Evolutionary conservation across 2,797 vertebrate species (phyloP), one percentile per base, ranked within the genome.

Genomic region (Xiphophorus birchmanni): DNA sequence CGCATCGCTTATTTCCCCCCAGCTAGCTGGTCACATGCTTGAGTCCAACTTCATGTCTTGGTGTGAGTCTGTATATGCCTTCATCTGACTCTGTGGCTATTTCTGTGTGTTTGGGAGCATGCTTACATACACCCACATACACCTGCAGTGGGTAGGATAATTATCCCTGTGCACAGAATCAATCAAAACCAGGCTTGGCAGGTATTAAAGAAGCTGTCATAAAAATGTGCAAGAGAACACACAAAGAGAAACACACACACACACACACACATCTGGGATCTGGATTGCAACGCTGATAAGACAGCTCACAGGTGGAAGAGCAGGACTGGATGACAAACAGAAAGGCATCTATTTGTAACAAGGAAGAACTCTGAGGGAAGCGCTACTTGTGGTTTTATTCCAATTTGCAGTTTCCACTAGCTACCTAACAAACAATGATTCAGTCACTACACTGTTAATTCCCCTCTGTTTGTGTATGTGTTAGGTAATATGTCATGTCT

Each of bases 351-450:
- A 86, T 84, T 92, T 78, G 75, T 80, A 85, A 89, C 80, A 69
- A 81, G 87, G 80, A 91, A 87, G 79, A 79, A 54, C 80, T 86
- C 86, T 35, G 83, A 65, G 63, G 80, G 44, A 91, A 89, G 91
- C 87, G 76, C 67, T 87, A 74, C 80, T 83, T 88, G 86, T 84
- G 86, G 87, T 87, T 90, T 89, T 74, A 81, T 87, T 87, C 81
- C 50, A 81, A 60, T 81, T 76, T 78, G 48, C 76, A 79, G 91
- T 94, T 86, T 86, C 92, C 84, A 81, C 18, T 89, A 73, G 91
- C 92, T 91, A 92, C 93, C 37, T 32, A 72, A 85, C 80, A 90
- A 93, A 92, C 88, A 93, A 77, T 73, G 80, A 80, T 90, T 79
- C 87, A 85, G 90, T 87, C 74, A 45, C 13, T 48, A 45, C 45